A percentile compares a stretch with the other conserved stretches of the same genome.
Conservation (phyloP, 2,797 vertebrate genomes). For the Galago senegalensis region DNA sequence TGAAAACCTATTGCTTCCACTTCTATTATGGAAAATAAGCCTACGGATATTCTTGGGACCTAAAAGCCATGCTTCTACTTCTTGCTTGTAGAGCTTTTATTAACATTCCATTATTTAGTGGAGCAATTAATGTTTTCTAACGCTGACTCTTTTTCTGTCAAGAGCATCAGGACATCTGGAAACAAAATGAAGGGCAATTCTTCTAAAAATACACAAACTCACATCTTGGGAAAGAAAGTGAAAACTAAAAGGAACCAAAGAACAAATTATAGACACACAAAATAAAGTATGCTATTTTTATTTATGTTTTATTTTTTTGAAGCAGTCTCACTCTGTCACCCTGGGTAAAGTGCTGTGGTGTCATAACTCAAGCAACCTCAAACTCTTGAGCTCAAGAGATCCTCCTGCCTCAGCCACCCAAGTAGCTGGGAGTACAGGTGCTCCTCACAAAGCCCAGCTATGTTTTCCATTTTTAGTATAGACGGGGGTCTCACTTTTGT, state of each 20-base stretch:
- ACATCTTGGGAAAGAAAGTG: slow-evolving; percentile 32
- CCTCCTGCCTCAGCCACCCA: no score
- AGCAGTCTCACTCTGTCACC: no score
- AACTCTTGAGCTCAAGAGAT: no score
- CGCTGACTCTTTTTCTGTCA: slow-evolving; percentile 59
- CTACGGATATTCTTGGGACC: background rate
- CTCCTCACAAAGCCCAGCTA: no score
- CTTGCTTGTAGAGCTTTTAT: slow-evolving; percentile 34
- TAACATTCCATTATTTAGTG: slow-evolving; percentile 26
- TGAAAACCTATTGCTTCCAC: background rate
- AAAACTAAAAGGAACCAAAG: slow-evolving; percentile 23
- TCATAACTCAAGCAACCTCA: no score
- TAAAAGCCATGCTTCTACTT: background rate
- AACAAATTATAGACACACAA: slow-evolving; percentile 26
- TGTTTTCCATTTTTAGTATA: no score
- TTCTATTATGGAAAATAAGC: slow-evolving; percentile 35
- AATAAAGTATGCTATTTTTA: background rate
- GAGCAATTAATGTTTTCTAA: slow-evolving; percentile 58
- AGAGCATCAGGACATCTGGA: slow-evolving; percentile 55
- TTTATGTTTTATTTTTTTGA: no score
- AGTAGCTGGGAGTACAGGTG: no score
- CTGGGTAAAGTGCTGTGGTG: no score
- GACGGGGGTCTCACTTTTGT: no score
- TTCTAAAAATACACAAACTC: slow-evolving; percentile 33
- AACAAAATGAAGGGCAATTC: slow-evolving; percentile 52